These are phyloP conservation scores for Asarcornis scutulata DNA, from an alignment of 2,113 vertebrate species.

Conservation along the genomic window DNA sequence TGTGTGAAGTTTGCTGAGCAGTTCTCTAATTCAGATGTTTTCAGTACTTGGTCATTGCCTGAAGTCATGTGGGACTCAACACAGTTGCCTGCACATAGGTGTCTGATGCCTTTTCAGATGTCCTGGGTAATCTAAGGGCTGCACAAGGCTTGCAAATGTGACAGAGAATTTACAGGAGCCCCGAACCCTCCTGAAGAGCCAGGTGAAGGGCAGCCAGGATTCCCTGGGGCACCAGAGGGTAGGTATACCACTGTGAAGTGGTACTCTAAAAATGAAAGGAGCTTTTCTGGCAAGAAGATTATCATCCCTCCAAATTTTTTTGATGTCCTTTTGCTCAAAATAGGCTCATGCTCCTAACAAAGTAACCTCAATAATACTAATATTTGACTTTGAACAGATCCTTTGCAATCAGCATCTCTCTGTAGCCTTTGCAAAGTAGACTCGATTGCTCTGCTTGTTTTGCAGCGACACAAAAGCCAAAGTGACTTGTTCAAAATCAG, in stretches of 20 bases:
- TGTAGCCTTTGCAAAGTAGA: not conserved
- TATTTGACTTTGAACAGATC: not conserved
- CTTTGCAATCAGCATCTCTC: not conserved
- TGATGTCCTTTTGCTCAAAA: not conserved
- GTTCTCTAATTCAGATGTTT: not conserved
- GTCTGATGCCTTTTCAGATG: not conserved
- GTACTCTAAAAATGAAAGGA: not conserved
- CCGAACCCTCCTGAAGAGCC: not conserved
- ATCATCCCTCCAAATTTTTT: not conserved
- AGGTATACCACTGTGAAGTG: rapidly evolving
- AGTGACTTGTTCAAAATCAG: not conserved
- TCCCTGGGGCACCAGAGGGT: not conserved
- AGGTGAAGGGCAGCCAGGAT: not conserved
- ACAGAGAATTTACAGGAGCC: not conserved
- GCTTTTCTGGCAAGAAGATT: not conserved
- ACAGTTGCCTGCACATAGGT: not conserved
- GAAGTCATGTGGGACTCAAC: rapidly evolving
- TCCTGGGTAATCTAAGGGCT: not conserved
- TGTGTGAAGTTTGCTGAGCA: not conserved
- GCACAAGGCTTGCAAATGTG: not conserved
- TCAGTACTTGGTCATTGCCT: not conserved
- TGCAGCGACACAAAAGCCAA: not conserved
- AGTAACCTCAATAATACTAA: not conserved
- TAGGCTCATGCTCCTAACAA: not conserved
- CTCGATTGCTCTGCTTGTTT: not conserved